Percentiles rank a stretch among this genome's conserved stretches.
Conservation (phyloP, 1,140 invertebrate species). For the Scaptomyza pallida region DNA sequence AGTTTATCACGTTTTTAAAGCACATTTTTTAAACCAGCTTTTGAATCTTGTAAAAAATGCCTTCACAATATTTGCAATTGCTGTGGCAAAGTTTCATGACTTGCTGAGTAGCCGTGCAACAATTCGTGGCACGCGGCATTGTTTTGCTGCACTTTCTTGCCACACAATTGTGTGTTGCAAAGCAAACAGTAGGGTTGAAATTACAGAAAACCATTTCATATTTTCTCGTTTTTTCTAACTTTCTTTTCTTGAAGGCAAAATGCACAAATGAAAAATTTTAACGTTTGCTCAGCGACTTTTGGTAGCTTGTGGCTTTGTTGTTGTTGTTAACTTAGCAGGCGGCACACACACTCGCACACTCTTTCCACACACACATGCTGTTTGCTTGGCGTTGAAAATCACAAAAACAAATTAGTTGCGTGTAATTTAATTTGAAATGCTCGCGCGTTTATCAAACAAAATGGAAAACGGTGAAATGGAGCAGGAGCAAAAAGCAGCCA, state of each 20-base stretch:
- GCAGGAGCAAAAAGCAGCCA: constrained; percentile 29
- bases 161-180: constrained; percentile 18
- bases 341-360: constrained; percentile 5
- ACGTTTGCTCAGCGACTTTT: constrained; percentile 43
- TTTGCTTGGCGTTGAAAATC: constrained; percentile 48
- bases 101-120: constrained; percentile 2
- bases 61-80: not conserved
- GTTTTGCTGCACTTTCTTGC: constrained; percentile 19
- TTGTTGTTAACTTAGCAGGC: constrained; percentile 48
- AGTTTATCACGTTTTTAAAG: too few relatives aligned
- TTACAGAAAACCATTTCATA: constrained; percentile 4
- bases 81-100: constrained; percentile 5
- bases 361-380: constrained; percentile 4
- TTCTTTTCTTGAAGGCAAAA: constrained; percentile 17
- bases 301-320: constrained; percentile 35
- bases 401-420: constrained; percentile 79
- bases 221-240: constrained; percentile 8
- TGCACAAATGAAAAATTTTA: constrained; percentile 43
- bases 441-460: constrained; percentile 79
- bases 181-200: constrained; percentile 9
- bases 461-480: constrained; percentile 70
- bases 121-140: constrained; percentile 18
- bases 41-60: not conserved
- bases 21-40: too few relatives aligned
- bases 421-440: constrained; percentile 80